Conservation (phyloP, 1,140 invertebrate species). For the Lysiphlebus fabarum region DNA sequence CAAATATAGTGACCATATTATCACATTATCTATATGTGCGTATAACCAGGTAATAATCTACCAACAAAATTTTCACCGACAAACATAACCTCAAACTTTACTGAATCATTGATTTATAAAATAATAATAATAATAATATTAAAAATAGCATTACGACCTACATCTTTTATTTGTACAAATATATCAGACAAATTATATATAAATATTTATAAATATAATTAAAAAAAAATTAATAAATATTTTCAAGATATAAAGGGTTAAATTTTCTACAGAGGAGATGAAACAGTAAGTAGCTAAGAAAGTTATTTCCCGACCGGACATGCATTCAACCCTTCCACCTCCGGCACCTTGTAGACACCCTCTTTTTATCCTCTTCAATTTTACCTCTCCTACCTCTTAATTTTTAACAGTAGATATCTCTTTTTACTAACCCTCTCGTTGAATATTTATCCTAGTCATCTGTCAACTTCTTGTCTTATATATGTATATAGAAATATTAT, state of each 20-base stretch:
- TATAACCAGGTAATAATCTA: neutral
- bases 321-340: constrained; percentile 29
- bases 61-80: too few relatives aligned
- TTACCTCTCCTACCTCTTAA: neutral
- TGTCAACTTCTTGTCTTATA: too few relatives aligned
- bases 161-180: too few relatives aligned
- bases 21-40: constrained; percentile 5
- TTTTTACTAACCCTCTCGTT: neutral
- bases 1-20: constrained; percentile 22
- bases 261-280: constrained; percentile 27
- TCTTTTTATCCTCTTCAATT: constrained; percentile 6
- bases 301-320: constrained; percentile 36
- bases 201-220: neutral
- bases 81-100: too few relatives aligned
- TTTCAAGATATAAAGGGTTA: constrained; percentile 9
- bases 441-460: neutral
- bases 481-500: neutral
- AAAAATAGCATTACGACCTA: too few relatives aligned
- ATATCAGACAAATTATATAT: too few relatives aligned
- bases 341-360: constrained; percentile 1
- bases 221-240: constrained; percentile 7
- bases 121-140: too few relatives aligned
- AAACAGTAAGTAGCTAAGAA: constrained; percentile 35
- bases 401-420: neutral
- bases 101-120: too few relatives aligned